Evolutionary conservation across 2,888 invertebrate species (phyloP), one percentile per base, ranked within the genome.

Genomic region (Diaphora mendica): DNA sequence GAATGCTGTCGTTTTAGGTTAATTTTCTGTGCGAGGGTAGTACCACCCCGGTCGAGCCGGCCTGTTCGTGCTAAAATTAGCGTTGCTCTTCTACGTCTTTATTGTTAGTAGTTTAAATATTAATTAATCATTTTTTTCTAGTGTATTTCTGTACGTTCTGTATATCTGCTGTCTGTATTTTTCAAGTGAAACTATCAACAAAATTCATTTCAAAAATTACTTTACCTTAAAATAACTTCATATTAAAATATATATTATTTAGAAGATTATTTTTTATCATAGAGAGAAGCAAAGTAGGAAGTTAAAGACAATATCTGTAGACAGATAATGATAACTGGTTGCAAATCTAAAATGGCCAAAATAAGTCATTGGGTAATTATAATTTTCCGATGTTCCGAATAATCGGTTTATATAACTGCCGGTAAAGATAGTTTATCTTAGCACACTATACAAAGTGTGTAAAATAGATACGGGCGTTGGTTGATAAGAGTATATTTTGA

Each of bases 321-420:
- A 48, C 20, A 48, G 48, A 8, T 51, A 17, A 44, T 30, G 13
- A 65, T 62, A 26, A 4, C 66, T 51, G 30, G 13, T 62, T 44
- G 23, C 44, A 67, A 79, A 79, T 81, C 74, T 71, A 70, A 67
- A 77, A 72, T 68, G 71, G 42, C 13, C 4, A 11, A 64, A 83
- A 83, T 81, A 76, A 79, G 66, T 66, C 81, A 72, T 76, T 77
- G 68, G 76, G 79, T 79, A 76, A 79, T 62, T 26, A 62, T 1
- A 62, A 15, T 62, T 72, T 74, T 74, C 42, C 73, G 79, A 76
- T 9, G 72, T 67, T 65, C 39, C 48, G 1, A 35, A 26, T 73
- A 74, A 79, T 79, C 72, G 35, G 13, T 79, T 83, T 73, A 71
- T 77, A 64, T 71, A 78, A 70, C 42, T 74, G 66, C 33, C 42